phyloP scores from a whole-genome alignment of 64 coral and sea anemone species.

The Actinia tenebrosa region DNA sequence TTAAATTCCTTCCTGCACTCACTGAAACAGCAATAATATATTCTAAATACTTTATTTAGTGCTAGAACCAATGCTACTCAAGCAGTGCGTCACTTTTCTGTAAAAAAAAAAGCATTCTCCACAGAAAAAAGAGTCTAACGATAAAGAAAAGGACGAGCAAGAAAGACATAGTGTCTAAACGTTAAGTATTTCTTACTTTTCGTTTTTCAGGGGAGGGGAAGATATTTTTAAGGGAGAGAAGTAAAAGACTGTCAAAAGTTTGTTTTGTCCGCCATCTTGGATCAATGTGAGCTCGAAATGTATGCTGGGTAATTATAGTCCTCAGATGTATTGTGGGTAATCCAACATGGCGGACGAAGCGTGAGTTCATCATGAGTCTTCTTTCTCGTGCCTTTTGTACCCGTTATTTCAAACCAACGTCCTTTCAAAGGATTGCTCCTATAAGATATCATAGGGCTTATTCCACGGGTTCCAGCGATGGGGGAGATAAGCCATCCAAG shows the following conservation, averaged over 20 bases:
- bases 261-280: conserved; percentile 34
- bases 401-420: neutral
- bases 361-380: neutral
- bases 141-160: neutral
- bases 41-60: neutral
- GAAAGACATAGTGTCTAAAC: neutral
- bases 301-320: neutral
- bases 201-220: neutral
- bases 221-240: neutral
- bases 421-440: conserved; percentile 20
- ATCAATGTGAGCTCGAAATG: neutral
- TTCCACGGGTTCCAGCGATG: conserved; percentile 1
- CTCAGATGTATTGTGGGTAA: conserved; percentile 3
- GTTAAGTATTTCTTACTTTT: neutral
- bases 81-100: neutral
- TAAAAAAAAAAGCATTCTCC: neutral
- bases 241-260: neutral
- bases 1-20: conserved; percentile 57
- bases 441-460: neutral
- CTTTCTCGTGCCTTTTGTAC: conserved; percentile 3
- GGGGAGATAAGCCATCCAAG: neutral
- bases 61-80: neutral
- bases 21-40: neutral
- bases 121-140: neutral
- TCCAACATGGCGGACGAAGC: conserved; percentile 23